Evolutionary conservation across 1,140 invertebrate species (phyloP), one percentile per base, ranked within the genome.

Genomic region (Drosophila virilis): DNA sequence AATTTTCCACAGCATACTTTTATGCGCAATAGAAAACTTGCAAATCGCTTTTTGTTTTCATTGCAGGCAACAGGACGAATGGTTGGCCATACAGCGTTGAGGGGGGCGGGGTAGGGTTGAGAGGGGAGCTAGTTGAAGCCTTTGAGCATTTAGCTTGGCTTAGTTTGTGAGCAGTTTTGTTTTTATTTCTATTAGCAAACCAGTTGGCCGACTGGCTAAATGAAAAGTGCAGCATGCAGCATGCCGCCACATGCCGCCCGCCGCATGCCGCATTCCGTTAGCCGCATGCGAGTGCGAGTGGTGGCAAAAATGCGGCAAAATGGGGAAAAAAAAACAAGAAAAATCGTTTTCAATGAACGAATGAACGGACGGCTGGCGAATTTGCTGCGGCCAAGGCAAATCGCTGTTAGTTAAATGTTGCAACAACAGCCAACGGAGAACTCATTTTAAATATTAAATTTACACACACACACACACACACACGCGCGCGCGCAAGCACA

Each of bases 41-140:
- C 83, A 88, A 88, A 88, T 88, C 84, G 84, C 79, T 88, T 88
- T 88, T 88, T 89, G 83, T 88, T 88, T 88, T 88, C 84, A 88
- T 88, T 88, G 83, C 83, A 74, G 54, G 48, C 66, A 37, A 45
- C 69, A 54, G 13, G 33, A 37, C 15, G 40, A 42, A 54, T 37
- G 51, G 51, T 17, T 9, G 33, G 33, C 32, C 7, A 28, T 28
- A 28, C 4, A 28, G 22, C 2, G 9, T 15, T 38, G 32, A 9
- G 50, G 7, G 15, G 8, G 51, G 40, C 12, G 33, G 8, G 33
- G n/a, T 17, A 33, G 3, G 42, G 15, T 28, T 28, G 6, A 8
- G 45, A 4, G 33, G 38, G 22, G n/a, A 58, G 46, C 73, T 32
- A 77, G 74, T 48, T 69, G 54, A 22, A 71, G 83, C 83, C 83